phyloP scores from a whole-genome alignment of 2,888 invertebrate species.

The Leptura quadrifasciata region DNA sequence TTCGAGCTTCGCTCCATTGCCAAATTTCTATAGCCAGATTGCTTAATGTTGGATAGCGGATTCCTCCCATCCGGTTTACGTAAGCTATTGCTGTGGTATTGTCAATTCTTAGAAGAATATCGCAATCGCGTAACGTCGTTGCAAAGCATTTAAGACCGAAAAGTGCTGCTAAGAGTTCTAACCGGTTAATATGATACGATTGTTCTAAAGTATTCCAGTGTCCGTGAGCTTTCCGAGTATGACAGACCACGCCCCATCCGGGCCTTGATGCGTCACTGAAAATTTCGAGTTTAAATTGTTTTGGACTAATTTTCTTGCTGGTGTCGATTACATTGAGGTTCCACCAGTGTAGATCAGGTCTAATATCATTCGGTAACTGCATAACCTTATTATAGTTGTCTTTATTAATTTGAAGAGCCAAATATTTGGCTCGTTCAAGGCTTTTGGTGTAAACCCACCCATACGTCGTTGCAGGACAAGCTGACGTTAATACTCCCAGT shows the following conservation, averaged over 20 bases:
- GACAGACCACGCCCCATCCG: slow-evolving; percentile 56
- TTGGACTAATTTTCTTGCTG: slow-evolving; percentile 7
- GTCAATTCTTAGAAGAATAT: background rate
- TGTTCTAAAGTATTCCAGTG: slow-evolving; percentile 48
- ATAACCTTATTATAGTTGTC: no score
- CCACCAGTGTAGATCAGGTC: no score
- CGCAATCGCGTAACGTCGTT: slow-evolving; percentile 24
- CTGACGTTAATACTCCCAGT: slow-evolving; percentile 12
- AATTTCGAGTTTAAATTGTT: slow-evolving; percentile 54
- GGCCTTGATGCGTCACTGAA: slow-evolving; percentile 58
- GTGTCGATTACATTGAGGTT: background rate
- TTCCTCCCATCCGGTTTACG: no score
- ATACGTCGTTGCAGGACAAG: no score
- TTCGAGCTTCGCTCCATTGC: no score
- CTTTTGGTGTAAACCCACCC: no score
- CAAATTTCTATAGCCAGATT: no score
- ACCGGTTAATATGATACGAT: slow-evolving; percentile 41
- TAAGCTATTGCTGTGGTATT: slow-evolving; percentile 8
- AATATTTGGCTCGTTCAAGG: no score
- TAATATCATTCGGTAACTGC: no score
- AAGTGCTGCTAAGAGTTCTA: slow-evolving; percentile 58
- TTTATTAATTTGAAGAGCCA: no score
- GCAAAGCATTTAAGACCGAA: no score
- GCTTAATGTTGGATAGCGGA: no score
- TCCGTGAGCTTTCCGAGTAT: slow-evolving; percentile 47